Percentiles rank a stretch among this genome's conserved stretches.
Evolutionary conservation across 2,797 vertebrate species (phyloP).

Genomic region (Labroides dimidiatus): DNA sequence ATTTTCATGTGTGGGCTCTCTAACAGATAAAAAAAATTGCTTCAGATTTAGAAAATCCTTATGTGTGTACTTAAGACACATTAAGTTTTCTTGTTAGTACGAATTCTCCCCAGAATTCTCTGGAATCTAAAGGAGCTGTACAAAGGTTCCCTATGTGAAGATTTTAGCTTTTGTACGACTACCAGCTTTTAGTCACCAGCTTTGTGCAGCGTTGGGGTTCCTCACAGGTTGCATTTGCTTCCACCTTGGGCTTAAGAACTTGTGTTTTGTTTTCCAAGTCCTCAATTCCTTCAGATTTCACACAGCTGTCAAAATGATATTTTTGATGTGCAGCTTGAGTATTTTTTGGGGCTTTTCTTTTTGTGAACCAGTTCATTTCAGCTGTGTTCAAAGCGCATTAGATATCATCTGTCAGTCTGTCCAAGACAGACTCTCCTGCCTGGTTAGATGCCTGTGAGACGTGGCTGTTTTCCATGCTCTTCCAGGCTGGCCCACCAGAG

Average conservation of each 20-base stretch:
- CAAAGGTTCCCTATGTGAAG: background rate
- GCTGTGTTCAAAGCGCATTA: constrained; percentile 48
- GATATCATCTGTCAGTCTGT: constrained; percentile 61
- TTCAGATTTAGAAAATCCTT: too few species aligned
- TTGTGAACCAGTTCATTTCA: constrained; percentile 28
- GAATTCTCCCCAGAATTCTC: background rate
- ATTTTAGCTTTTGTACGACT: constrained; percentile 25
- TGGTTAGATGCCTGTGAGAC: constrained; percentile 75
- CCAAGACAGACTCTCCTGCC: constrained; percentile 69
- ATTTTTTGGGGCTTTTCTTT: constrained; percentile 16
- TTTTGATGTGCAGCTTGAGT: constrained; percentile 10
- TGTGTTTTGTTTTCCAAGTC: background rate
- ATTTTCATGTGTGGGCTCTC: too few species aligned
- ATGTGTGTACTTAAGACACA: too few species aligned
- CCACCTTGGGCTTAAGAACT: constrained; percentile 60
- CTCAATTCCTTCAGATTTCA: too few species aligned
- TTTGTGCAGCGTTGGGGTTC: constrained; percentile 57
- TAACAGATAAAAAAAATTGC: too few species aligned
- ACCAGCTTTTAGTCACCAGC: constrained; percentile 48
- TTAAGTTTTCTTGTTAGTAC: background rate
- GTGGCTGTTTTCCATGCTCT: constrained; percentile 83
- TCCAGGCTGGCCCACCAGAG: constrained; percentile 58
- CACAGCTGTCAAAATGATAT: constrained; percentile 20
- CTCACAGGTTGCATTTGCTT: constrained; percentile 72
- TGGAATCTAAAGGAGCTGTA: background rate